These are phyloP conservation scores for Syrmaticus mikado DNA, from an alignment of 2,113 vertebrate genomes.

Conservation along the genomic window DNA sequence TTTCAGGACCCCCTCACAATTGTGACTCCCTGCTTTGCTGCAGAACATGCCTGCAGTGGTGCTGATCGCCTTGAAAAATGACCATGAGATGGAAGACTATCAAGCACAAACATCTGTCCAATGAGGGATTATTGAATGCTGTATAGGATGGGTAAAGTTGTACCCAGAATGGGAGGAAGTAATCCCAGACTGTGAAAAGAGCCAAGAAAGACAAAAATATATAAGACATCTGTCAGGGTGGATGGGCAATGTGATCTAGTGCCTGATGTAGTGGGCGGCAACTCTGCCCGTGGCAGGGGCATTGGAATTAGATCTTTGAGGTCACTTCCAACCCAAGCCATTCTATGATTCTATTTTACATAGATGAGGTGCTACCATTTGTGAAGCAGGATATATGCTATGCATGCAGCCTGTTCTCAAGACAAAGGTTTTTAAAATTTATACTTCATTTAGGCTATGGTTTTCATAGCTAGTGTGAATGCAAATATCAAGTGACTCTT, in stretches of 20 bases:
- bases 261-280: not conserved
- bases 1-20: too few relatives aligned
- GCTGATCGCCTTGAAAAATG: not conserved
- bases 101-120: not conserved
- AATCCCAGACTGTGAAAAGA: not conserved
- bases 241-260: not conserved
- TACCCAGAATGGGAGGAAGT: not conserved
- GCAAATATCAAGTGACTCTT: slow-evolving; percentile 33
- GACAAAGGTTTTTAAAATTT: not conserved
- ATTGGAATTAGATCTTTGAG: not conserved
- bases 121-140: not conserved
- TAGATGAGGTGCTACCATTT: too few relatives aligned
- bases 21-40: too few relatives aligned
- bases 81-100: not conserved
- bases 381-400: fast-evolving
- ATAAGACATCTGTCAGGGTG: not conserved
- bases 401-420: not conserved
- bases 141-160: not conserved
- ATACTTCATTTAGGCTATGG: not conserved
- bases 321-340: not conserved
- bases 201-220: not conserved
- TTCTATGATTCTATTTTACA: not conserved
- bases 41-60: too few relatives aligned
- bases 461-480: slow-evolving; percentile 23
- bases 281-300: not conserved